phyloP scores from a whole-genome alignment of 2,888 invertebrate species.

The Trichogramma evanescens region DNA sequence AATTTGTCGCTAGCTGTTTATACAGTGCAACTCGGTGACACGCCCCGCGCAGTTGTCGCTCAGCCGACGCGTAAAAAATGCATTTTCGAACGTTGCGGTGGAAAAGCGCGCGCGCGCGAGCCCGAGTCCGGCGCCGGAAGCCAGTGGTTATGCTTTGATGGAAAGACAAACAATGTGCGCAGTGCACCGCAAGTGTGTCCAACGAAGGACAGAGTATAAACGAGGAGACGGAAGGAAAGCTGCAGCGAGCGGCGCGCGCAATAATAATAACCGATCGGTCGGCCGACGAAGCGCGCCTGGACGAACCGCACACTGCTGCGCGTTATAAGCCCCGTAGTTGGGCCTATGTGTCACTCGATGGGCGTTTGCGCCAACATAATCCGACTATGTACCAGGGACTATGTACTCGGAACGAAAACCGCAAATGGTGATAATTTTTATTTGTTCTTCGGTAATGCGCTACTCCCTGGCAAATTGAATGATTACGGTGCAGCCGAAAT shows the following conservation, averaged over 20 bases:
- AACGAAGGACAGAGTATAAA: constrained; percentile 13
- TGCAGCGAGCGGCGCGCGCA: constrained; percentile 19
- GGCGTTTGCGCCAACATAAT: too few relatives aligned
- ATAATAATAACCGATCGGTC: too few relatives aligned
- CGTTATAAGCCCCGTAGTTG: background rate
- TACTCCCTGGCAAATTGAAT: too few relatives aligned
- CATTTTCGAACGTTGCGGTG: constrained; percentile 10
- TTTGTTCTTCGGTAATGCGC: too few relatives aligned
- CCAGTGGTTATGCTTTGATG: constrained; percentile 39
- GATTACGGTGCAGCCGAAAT: too few relatives aligned
- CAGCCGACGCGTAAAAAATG: constrained; percentile 11
- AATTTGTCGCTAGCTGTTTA: too few relatives aligned
- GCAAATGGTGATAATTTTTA: too few relatives aligned
- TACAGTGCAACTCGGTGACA: too few relatives aligned
- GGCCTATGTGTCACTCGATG: too few relatives aligned
- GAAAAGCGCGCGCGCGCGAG: constrained; percentile 6
- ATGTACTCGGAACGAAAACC: too few relatives aligned
- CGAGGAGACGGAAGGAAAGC: background rate
- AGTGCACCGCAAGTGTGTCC: background rate
- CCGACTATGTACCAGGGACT: too few relatives aligned
- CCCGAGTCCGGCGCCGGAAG: constrained; percentile 25
- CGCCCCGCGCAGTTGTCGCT: constrained; percentile 10
- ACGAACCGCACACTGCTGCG: background rate
- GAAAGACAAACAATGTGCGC: constrained; percentile 34
- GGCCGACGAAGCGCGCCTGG: too few relatives aligned